Evolutionary conservation across 2,797 vertebrate genomes (phyloP).

Genomic region (Carapus acus): DNA sequence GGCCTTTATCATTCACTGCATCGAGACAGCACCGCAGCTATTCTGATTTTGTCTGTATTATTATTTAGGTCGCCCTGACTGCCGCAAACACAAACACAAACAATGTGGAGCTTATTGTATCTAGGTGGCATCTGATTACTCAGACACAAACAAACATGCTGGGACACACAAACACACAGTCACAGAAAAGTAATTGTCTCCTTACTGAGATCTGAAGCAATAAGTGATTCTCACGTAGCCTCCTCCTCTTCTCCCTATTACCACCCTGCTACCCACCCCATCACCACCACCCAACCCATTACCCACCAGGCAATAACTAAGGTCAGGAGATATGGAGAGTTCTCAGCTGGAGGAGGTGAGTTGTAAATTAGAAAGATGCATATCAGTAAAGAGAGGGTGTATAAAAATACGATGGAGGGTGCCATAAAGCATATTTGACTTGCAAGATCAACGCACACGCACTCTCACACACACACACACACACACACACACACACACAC

Average conservation of each 20-base stretch:
- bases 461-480: not conserved
- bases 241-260: no score
- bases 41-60: slow-evolving; percentile 19
- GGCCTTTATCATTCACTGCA: slow-evolving; percentile 10
- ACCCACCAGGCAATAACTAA: slow-evolving; percentile 54
- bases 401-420: slow-evolving; percentile 31
- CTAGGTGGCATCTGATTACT: slow-evolving; percentile 63
- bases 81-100: slow-evolving; percentile 33
- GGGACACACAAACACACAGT: slow-evolving; percentile 1
- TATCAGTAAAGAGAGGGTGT: slow-evolving; percentile 46
- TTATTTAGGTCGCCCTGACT: slow-evolving; percentile 47
- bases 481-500: slow-evolving; percentile 1
- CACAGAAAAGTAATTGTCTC: slow-evolving; percentile 15
- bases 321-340: slow-evolving; percentile 56
- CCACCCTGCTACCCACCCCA: no score
- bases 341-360: slow-evolving; percentile 52
- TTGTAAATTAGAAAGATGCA: slow-evolving; percentile 60
- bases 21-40: slow-evolving; percentile 29
- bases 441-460: not conserved
- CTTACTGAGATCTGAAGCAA: slow-evolving; percentile 30
- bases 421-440: slow-evolving; percentile 4
- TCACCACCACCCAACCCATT: no score
- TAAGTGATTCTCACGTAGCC: slow-evolving; percentile 45
- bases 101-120: slow-evolving; percentile 62
- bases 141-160: slow-evolving; percentile 15